Percentiles rank a stretch among this genome's conserved stretches.
phyloP scores from a whole-genome alignment of 1,140 invertebrate species.

The Cyclargus thomasi region DNA sequence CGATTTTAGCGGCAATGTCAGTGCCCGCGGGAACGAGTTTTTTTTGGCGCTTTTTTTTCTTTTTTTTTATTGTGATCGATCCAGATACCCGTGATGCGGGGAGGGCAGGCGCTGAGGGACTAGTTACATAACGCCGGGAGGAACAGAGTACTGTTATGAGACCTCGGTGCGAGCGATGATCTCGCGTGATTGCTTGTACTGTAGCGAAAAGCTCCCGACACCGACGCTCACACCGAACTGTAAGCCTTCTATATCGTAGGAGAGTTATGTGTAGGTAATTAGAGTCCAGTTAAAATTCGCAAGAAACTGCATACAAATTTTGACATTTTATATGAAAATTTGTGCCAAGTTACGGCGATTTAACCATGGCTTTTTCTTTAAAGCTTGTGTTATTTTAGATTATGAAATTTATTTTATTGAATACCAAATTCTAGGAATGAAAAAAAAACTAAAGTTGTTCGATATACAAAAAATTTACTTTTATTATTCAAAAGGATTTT shows the following conservation, averaged over 20 bases:
- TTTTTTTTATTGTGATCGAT: constrained; percentile 17
- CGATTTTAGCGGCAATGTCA: constrained; percentile 15
- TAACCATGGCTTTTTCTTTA: too few species aligned
- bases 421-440: too few species aligned
- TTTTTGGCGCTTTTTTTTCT: constrained; percentile 21
- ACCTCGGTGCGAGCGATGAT: constrained; percentile 68
- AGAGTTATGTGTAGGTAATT: background rate
- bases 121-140: constrained; percentile 64
- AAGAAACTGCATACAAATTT: too few species aligned
- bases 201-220: constrained; percentile 64
- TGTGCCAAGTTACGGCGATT: too few species aligned
- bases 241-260: background rate
- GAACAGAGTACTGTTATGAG: constrained; percentile 64
- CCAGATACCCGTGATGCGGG: constrained; percentile 33
- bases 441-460: too few species aligned
- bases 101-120: constrained; percentile 46
- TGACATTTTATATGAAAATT: too few species aligned
- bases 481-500: too few species aligned
- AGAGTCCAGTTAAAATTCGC: too few species aligned
- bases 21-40: constrained; percentile 15
- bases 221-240: constrained; percentile 27
- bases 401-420: too few species aligned
- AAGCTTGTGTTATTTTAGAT: too few species aligned
- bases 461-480: too few species aligned
- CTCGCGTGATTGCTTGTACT: constrained; percentile 65